These are phyloP conservation scores for Pseudochirops corinnae DNA, from an alignment of 2,797 vertebrate species.

Conservation along the genomic window DNA sequence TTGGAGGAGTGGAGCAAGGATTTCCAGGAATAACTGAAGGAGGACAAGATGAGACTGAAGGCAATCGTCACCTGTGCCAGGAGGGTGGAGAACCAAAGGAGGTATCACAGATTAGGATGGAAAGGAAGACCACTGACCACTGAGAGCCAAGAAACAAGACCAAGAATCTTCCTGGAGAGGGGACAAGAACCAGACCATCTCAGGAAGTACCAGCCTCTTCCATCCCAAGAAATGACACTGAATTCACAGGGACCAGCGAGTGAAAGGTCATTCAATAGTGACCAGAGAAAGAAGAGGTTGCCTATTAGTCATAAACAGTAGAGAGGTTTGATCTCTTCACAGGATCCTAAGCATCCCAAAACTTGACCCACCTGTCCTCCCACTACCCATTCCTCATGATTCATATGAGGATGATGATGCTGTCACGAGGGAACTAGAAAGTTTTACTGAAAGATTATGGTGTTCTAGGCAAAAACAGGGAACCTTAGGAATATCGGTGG, in stretches of 20 bases:
- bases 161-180: background rate
- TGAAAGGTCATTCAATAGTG: background rate
- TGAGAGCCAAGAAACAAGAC: background rate
- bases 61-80: background rate
- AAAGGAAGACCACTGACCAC: background rate
- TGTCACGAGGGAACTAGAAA: background rate
- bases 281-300: background rate
- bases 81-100: background rate
- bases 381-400: background rate
- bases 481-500: background rate
- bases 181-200: background rate
- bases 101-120: background rate
- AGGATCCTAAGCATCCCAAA: background rate
- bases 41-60: background rate
- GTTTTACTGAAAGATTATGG: background rate
- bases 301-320: background rate
- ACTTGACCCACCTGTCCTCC: background rate
- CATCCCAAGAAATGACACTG: background rate
- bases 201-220: background rate
- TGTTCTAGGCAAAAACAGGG: background rate
- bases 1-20: background rate
- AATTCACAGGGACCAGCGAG: background rate
- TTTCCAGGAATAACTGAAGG: background rate
- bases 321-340: background rate
- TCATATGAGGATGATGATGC: background rate